Conservation (phyloP, 1,140 invertebrate genomes). For the Asobara japonica region DNA sequence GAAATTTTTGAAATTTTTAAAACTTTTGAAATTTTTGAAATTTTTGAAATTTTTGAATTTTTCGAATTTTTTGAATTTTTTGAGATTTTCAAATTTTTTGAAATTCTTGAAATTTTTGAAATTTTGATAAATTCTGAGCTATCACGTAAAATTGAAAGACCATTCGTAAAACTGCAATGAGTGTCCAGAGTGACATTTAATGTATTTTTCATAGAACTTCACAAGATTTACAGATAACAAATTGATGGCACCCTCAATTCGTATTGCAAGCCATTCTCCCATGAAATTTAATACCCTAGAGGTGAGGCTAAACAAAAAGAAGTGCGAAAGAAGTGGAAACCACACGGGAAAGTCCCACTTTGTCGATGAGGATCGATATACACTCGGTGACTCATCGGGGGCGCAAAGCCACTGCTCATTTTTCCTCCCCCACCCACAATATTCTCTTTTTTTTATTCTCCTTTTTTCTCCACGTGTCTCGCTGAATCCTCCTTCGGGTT, state of each 20-base stretch:
- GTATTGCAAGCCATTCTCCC: slow-evolving; percentile 14
- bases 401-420: slow-evolving; percentile 13
- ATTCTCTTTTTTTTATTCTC: not conserved
- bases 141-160: too few species aligned
- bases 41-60: too few species aligned
- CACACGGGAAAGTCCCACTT: slow-evolving; percentile 7
- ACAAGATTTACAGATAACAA: not conserved
- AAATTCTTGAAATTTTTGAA: too few species aligned
- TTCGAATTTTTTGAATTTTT: too few species aligned
- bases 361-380: slow-evolving; percentile 20
- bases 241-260: not conserved
- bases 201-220: not conserved
- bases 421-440: not conserved
- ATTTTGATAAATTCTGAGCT: too few species aligned
- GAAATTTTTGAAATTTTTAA: too few species aligned
- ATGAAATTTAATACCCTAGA: slow-evolving; percentile 23
- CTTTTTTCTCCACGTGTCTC: not conserved
- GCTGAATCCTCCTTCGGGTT: slow-evolving; percentile 12
- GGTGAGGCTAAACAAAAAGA: not conserved
- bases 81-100: too few species aligned
- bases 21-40: too few species aligned
- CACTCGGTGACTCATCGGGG: slow-evolving; percentile 21
- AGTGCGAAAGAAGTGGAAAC: not conserved
- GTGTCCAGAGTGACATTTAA: too few species aligned
- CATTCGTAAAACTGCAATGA: too few species aligned